phyloP scores from a whole-genome alignment of 1,140 invertebrate species.

The Bradynema listronoti region DNA sequence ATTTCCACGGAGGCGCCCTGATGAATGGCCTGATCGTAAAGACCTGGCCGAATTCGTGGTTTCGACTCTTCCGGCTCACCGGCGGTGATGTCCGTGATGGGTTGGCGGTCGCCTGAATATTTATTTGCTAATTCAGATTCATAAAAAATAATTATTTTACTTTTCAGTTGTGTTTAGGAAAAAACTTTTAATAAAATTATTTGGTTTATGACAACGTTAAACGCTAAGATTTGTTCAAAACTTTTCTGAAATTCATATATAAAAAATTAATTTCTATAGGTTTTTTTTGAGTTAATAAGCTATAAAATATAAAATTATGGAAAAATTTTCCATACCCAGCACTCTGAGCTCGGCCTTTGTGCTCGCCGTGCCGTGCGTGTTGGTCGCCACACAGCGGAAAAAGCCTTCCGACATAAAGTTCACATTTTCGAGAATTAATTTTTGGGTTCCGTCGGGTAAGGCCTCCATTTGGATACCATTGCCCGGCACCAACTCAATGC shows the following conservation, averaged over 20 bases:
- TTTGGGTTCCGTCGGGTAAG: conserved; percentile 48
- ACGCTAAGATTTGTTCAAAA: no score
- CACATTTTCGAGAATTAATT: conserved; percentile 47
- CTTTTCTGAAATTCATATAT: no score
- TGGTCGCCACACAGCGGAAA: conserved; percentile 55
- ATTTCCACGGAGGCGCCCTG: conserved; percentile 40
- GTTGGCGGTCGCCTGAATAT: conserved; percentile 42
- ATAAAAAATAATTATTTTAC: not conserved
- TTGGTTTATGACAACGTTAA: no score
- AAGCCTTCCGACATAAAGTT: conserved; percentile 47
- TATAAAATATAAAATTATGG: no score
- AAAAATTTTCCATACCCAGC: conserved; percentile 37
- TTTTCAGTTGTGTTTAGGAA: no score
- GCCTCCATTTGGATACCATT: conserved; percentile 49
- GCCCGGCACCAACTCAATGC: conserved; percentile 44
- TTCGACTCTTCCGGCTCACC: conserved; percentile 50
- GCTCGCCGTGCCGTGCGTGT: conserved; percentile 54
- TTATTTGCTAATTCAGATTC: not conserved
- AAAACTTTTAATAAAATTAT: no score
- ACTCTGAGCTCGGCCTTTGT: conserved; percentile 54
- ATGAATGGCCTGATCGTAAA: conserved; percentile 55
- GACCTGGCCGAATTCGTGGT: conserved; percentile 53
- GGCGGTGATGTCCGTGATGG: conserved; percentile 22
- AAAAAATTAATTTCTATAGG: no score
- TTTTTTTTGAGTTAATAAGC: no score